Evolutionary conservation across 2,888 invertebrate genomes (phyloP), one percentile per base, ranked within the genome.

Genomic region (Dioctria linearis): DNA sequence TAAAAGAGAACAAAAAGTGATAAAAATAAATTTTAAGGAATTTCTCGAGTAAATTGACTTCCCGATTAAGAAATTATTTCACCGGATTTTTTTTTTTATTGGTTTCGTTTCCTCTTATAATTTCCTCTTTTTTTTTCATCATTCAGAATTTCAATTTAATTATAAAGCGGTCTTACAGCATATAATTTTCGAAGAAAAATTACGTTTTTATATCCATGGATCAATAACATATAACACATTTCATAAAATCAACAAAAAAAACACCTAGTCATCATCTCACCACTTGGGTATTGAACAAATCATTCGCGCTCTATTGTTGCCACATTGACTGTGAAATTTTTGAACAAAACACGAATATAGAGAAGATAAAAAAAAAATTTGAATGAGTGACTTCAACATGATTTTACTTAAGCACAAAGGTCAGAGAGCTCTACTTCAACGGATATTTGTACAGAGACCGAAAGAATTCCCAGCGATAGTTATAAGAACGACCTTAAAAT

Each of bases 191-290:
- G 11, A 54, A 4, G 11, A 54, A 54, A 54, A 54, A 54, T 54
- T 54, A 46, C 5, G 46, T 54, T 54, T 54, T 54, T 54, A 8
- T 54, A n/a, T n/a, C 11, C 6, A 11, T 6, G 54, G 54, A 69
- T 51, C 69, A 51, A 69, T 67, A 69, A 25, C 69, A 69, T 51
- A 69, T 67, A 69, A 25, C 69, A 69, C 69, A 25, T 69, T 9
- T 69, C 69, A 11, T 49, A 42, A 5, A 65, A 65, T 25, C 25
- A 25, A 57, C 40, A 65, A 40, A 69, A 54, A 54, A 46, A 11
- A 54, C 6, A 37, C 25, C 49, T 9, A 69, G 69, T 69, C 69
- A 69, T 69, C 69, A 37, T n/a, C 37, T 69, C 8, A 37, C 42
- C 69, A 49, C 54, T 67, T 69, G n/a, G n/a, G 37, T 42, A 69